phyloP scores from a whole-genome alignment of 2,113 vertebrate genomes.

The Misgurnus mizolepis region DNA sequence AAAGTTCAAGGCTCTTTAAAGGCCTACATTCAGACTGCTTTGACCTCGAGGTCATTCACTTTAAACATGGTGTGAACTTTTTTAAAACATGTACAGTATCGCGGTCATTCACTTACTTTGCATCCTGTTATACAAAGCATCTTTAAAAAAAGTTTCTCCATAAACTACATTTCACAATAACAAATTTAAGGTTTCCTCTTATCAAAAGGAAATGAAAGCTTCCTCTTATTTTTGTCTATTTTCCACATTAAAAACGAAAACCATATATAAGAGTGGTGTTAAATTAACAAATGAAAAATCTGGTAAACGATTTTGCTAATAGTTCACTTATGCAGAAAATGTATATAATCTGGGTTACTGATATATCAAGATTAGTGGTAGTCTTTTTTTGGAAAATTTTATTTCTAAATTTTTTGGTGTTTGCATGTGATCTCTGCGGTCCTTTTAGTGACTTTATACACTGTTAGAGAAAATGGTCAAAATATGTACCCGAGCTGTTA shows the following conservation, averaged over 20 bases:
- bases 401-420: slow-evolving; percentile 40
- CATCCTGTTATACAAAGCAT: slow-evolving; percentile 15
- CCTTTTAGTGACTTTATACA: slow-evolving; percentile 60
- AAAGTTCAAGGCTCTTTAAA: slow-evolving; percentile 57
- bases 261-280: neutral
- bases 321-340: neutral
- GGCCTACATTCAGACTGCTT: slow-evolving; percentile 65
- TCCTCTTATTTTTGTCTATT: neutral
- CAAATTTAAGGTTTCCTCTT: too few relatives aligned
- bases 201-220: too few relatives aligned
- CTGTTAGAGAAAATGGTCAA: too few relatives aligned
- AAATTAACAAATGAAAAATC: neutral
- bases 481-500: too few relatives aligned
- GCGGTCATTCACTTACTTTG: slow-evolving; percentile 8
- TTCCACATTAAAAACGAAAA: neutral
- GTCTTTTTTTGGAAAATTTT: too few relatives aligned
- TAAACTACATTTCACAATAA: neutral
- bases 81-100: neutral
- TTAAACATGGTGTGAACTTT: slow-evolving; percentile 36
- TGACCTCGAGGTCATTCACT: slow-evolving; percentile 56
- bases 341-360: too few relatives aligned
- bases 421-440: slow-evolving; percentile 66
- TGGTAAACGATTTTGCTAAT: neutral
- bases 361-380: too few relatives aligned
- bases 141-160: neutral